Evolutionary conservation across 2,113 vertebrate genomes (phyloP).

Genomic region (Glaucidium brasilianum): DNA sequence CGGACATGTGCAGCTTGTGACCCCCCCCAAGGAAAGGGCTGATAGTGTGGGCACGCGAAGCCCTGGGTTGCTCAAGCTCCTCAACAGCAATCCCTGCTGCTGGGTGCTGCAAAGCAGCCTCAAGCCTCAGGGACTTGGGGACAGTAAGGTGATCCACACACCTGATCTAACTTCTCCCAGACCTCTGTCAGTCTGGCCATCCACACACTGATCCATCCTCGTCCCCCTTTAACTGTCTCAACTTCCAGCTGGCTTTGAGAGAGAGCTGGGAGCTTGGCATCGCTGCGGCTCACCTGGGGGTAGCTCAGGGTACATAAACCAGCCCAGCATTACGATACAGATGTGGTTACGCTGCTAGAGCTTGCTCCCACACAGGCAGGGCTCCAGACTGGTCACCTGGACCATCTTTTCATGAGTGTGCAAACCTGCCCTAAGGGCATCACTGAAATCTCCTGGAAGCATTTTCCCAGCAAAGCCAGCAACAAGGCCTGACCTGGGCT

Average conservation of each 20-base stretch:
- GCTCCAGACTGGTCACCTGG: background rate
- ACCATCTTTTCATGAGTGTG: background rate
- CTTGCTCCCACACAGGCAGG: rapidly evolving
- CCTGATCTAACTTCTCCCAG: background rate
- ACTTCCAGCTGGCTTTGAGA: background rate
- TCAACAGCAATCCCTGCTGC: background rate
- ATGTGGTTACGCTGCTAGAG: rapidly evolving
- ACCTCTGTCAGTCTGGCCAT: rapidly evolving
- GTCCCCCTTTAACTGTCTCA: background rate
- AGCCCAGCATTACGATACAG: background rate
- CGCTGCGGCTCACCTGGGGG: background rate
- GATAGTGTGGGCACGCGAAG: rapidly evolving
- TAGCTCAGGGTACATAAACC: background rate
- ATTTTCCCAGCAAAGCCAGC: background rate
- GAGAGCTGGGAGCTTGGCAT: background rate
- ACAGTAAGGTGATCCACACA: background rate
- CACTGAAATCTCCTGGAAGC: background rate
- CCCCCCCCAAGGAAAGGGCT: background rate
- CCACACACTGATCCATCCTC: background rate
- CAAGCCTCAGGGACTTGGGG: background rate
- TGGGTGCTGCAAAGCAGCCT: background rate
- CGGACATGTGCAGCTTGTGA: background rate
- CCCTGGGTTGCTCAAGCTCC: background rate
- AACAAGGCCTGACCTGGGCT: background rate
- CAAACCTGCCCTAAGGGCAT: background rate